A percentile compares a stretch with the other conserved stretches of the same genome.
Evolutionary conservation across 1,140 invertebrate genomes (phyloP).

Genomic region (Andricus grossulariae): DNA sequence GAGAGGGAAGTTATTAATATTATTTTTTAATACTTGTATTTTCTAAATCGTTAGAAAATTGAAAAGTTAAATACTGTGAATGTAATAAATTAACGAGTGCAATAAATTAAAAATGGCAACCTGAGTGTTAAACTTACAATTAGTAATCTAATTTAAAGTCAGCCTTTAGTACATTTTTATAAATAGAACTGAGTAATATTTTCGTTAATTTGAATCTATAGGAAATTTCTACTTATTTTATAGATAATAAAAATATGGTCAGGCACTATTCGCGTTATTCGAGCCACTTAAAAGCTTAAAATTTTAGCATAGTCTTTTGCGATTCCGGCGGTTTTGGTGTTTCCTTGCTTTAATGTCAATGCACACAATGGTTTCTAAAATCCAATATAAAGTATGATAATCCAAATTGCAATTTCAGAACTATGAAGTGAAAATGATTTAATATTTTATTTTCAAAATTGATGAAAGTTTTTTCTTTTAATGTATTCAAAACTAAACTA

Average conservation of each 20-base stretch:
- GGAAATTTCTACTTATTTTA: not conserved
- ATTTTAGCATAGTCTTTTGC: conserved; percentile 5
- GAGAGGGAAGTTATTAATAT: not conserved
- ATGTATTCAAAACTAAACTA: no score
- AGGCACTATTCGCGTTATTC: conserved; percentile 6
- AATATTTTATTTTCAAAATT: no score
- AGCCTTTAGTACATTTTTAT: conserved; percentile 22
- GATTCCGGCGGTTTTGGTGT: not conserved
- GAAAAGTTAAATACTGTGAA: conserved; percentile 1
- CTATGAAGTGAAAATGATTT: not conserved
- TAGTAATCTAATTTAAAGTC: not conserved
- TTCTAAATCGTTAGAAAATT: not conserved
- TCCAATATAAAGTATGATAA: not conserved
- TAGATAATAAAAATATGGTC: not conserved
- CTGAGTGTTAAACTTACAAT: not conserved
- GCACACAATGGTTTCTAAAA: conserved; percentile 14
- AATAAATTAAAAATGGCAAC: conserved; percentile 2
- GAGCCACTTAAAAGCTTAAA: not conserved
- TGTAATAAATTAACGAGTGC: not conserved
- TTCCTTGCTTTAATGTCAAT: conserved; percentile 27
- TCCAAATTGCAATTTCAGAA: not conserved
- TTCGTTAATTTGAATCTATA: not conserved
- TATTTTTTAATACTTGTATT: not conserved
- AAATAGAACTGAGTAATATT: not conserved
- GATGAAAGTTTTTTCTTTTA: no score